These are phyloP conservation scores for Phylloscopus collybita DNA, from an alignment of 2,797 vertebrate species.

Conservation along the genomic window DNA sequence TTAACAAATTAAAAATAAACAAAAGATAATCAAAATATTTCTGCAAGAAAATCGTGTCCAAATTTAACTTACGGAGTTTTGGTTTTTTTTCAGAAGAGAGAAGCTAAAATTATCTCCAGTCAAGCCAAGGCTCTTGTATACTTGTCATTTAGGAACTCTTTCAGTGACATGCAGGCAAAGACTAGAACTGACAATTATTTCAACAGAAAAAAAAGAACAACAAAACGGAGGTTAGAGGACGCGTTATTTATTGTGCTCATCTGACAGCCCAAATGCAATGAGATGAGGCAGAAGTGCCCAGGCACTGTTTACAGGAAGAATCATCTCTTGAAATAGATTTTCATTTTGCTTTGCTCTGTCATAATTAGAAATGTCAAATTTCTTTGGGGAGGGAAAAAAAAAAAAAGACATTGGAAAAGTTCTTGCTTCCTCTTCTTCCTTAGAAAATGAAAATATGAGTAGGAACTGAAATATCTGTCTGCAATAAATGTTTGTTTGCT, in stretches of 20 bases:
- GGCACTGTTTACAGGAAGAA: neutral
- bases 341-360: neutral
- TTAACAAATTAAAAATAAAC: neutral
- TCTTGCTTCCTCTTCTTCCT: neutral
- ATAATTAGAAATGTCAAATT: conserved; percentile 13
- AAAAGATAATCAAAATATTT: neutral
- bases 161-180: neutral
- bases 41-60: neutral
- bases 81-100: neutral
- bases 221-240: neutral
- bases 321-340: conserved; percentile 1
- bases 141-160: neutral
- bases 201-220: neutral
- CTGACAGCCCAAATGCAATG: conserved; percentile 12
- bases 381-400: neutral
- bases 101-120: neutral
- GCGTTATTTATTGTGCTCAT: neutral
- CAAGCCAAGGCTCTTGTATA: neutral
- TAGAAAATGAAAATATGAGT: neutral
- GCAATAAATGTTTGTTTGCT: neutral
- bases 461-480: neutral
- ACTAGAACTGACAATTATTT: conserved; percentile 14
- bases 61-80: neutral
- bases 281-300: conserved; percentile 31
- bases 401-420: neutral